Evolutionary conservation across 2,797 vertebrate genomes (phyloP).

Genomic region (Rhinogobio ventralis): DNA sequence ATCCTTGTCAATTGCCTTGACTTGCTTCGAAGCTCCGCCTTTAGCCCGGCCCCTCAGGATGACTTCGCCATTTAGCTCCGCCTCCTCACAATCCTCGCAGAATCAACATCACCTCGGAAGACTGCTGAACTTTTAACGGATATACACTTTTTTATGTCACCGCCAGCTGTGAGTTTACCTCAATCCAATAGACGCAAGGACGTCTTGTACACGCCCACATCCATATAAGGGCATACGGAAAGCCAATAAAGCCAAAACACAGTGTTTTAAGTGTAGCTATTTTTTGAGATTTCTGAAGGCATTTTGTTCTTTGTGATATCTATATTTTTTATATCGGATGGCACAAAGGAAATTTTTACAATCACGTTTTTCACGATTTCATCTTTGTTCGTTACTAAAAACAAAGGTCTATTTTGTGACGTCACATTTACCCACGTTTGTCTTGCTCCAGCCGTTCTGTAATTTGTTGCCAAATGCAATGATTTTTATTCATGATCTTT

Average conservation of each 20-base stretch:
- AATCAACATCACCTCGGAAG: neutral
- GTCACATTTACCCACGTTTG: neutral
- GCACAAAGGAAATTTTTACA: conserved; percentile 48
- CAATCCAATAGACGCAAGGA: conserved; percentile 2
- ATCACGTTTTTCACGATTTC: conserved; percentile 41
- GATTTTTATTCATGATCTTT: neutral
- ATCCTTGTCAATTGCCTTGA: conserved; percentile 96
- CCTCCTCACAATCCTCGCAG: neutral
- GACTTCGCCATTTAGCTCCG: conserved; percentile 87
- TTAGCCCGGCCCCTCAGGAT: conserved; percentile 86
- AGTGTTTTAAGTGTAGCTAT: conserved; percentile 47
- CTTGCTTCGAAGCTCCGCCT: conserved; percentile 88
- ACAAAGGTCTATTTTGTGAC: conserved; percentile 21
- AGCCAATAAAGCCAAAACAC: conserved; percentile 52
- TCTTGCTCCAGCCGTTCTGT: neutral
- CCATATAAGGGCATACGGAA: conserved; percentile 26
- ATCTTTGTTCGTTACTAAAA: conserved; percentile 2
- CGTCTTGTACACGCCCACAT: neutral
- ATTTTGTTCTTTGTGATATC: conserved; percentile 50
- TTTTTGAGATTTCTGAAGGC: conserved; percentile 27
- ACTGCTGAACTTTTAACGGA: conserved; percentile 14
- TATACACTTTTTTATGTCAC: conserved; percentile 16
- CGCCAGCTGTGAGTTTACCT: conserved; percentile 41
- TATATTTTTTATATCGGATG: conserved; percentile 52
- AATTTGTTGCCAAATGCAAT: conserved; percentile 47